Base-by-base conservation (phyloP, 2,113 vertebrate species). In the Lates calcarifer region DNA sequence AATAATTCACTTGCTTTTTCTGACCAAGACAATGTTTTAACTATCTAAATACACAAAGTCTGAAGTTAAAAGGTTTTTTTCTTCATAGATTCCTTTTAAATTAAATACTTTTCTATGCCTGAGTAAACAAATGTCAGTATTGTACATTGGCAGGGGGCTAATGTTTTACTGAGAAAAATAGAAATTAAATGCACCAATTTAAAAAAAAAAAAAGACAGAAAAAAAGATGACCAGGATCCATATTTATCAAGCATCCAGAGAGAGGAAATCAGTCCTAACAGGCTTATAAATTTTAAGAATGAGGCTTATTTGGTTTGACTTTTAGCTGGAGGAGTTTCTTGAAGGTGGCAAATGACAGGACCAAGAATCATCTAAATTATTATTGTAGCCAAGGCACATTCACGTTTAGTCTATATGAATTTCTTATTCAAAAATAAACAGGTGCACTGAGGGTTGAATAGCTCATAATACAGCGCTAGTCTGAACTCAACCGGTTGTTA, bases 101-200 rank as follows among this genome's bases (percentile, higher is more conserved):
- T 97, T 95, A 95, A 96, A 96, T 96, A 96, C 94, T 94, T 96
- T 76, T 92, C 95, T 96, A 90, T 86, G 96, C 96, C 97, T 96
- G 92, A 97, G 97, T 97, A 97, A 96, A 95, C 95, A 96, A 97
- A 97, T 96, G 94, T 96, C 93, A 93, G 92, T 96, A 96, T 96
- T 95, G 96, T 93, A 95, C 95, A 96, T 95, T 95, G 96, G 96
- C 89, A 87, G 88, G 88, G 84, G 79, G 89, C 61, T 79, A 60
- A 90, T 13, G 79, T 68, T 82, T 88, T 77, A 51, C 73, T 69
- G 66, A 86, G 33, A 72, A 64, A 68, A 77, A 39, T 3, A 20
- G 93, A 94, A 94, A 96, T 94, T 92, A 75, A 83, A 94, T 91
- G 74, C 76, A 96, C 74, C 41, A 31, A n/a, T 69, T n/a, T 14